These are phyloP conservation scores for Misgurnus mizolepis DNA, from an alignment of 2,113 vertebrate species.

Conservation along the genomic window DNA sequence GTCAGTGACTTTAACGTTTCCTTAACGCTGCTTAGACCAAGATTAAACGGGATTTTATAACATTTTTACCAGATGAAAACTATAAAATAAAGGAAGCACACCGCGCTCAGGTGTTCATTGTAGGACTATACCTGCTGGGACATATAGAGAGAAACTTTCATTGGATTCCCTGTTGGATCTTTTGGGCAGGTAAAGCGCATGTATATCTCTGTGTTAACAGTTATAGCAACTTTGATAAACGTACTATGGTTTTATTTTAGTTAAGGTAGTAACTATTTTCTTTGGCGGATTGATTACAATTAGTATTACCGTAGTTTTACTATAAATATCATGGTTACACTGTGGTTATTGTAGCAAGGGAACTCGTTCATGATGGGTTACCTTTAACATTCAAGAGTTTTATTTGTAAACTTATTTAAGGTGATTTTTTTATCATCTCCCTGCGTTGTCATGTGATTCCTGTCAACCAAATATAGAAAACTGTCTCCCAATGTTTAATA, in stretches of 20 bases:
- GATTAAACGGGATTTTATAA: conserved; percentile 50
- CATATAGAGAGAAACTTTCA: conserved; percentile 44
- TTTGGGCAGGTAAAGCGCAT: conserved; percentile 20
- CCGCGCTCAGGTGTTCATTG: conserved; percentile 65
- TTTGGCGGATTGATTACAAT: too few relatives aligned
- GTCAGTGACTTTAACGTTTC: conserved; percentile 26
- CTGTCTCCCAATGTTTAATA: too few relatives aligned
- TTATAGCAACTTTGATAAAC: too few relatives aligned
- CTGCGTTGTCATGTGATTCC: too few relatives aligned
- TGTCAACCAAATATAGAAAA: too few relatives aligned
- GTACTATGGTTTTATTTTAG: background rate
- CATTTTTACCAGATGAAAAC: conserved; percentile 47
- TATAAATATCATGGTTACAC: too few relatives aligned
- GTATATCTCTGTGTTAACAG: background rate
- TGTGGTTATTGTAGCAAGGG: too few relatives aligned
- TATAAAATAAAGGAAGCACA: conserved; percentile 49
- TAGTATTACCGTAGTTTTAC: too few relatives aligned
- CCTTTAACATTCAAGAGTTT: background rate
- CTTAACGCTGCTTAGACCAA: background rate
- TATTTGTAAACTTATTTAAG: background rate
- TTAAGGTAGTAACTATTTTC: background rate
- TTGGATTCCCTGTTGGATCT: conserved; percentile 10
- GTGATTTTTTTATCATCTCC: background rate
- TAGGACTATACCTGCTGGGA: conserved; percentile 59
- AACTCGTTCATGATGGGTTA: background rate